Evolutionary conservation across 2,888 invertebrate species (phyloP).

Genomic region (Eurytoma adleriae): DNA sequence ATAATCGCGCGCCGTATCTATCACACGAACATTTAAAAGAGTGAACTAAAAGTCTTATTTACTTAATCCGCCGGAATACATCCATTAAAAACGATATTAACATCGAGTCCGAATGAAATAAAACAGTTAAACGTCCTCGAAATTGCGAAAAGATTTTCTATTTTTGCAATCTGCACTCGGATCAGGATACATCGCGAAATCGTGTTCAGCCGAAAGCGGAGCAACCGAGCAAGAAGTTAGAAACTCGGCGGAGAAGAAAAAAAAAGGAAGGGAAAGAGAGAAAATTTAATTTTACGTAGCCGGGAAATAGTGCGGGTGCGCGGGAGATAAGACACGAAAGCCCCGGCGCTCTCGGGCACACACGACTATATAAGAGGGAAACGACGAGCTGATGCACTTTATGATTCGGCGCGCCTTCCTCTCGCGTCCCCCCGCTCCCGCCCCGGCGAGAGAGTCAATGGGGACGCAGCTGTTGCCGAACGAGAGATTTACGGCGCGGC

Average conservation of each 20-base stretch:
- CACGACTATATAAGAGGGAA: background rate
- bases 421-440: background rate
- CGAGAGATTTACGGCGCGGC: conserved; percentile 48
- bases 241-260: no score
- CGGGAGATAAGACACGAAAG: conserved; percentile 30
- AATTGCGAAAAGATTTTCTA: background rate
- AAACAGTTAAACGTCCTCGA: background rate
- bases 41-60: no score
- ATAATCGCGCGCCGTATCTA: no score
- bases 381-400: conserved; percentile 44
- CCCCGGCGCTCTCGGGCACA: background rate
- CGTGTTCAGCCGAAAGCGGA: background rate
- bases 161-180: background rate
- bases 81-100: no score
- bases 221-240: background rate
- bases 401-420: conserved; percentile 22
- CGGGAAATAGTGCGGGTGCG: background rate
- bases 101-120: no score
- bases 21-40: no score
- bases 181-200: background rate
- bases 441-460: conserved; percentile 29
- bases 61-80: no score
- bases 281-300: conserved; percentile 7
- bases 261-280: conserved; percentile 3
- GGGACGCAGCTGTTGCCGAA: conserved; percentile 56